Conservation (phyloP, 2,113 vertebrate species). For the Pluvialis apricaria region DNA sequence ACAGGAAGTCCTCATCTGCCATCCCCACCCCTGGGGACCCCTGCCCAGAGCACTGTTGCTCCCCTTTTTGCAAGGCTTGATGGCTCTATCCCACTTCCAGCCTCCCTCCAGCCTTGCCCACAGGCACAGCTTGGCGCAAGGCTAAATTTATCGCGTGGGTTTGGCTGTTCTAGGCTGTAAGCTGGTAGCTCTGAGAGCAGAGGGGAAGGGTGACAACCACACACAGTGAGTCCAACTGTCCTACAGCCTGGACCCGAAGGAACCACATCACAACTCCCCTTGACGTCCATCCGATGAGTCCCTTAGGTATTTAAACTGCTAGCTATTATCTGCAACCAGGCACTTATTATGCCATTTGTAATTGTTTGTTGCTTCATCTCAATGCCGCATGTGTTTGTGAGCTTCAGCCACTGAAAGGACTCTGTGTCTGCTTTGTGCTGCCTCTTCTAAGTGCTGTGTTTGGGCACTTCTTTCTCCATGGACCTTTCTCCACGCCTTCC, state of each 20-base stretch:
- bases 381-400: not conserved
- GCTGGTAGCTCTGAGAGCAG: not conserved
- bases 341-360: not conserved
- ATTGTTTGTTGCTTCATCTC: not conserved
- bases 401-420: not conserved
- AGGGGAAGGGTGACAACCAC: not conserved
- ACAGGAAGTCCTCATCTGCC: not conserved
- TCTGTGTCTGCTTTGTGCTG: not conserved
- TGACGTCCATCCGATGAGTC: rapidly evolving
- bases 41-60: not conserved
- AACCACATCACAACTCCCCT: not conserved
- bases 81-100: rapidly evolving
- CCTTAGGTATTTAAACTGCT: not conserved
- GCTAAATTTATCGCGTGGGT: rapidly evolving
- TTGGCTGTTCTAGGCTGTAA: not conserved
- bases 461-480: not conserved
- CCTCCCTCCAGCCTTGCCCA: not conserved
- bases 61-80: not conserved
- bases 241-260: not conserved
- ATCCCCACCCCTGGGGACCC: not conserved
- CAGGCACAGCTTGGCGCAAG: not conserved
- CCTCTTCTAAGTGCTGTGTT: not conserved
- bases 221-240: not conserved
- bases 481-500: not conserved
- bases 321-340: not conserved